Percentiles rank a stretch among this genome's conserved stretches.
Conservation (phyloP, 2,113 vertebrate species). For the Myanophis thanlyinensis region DNA sequence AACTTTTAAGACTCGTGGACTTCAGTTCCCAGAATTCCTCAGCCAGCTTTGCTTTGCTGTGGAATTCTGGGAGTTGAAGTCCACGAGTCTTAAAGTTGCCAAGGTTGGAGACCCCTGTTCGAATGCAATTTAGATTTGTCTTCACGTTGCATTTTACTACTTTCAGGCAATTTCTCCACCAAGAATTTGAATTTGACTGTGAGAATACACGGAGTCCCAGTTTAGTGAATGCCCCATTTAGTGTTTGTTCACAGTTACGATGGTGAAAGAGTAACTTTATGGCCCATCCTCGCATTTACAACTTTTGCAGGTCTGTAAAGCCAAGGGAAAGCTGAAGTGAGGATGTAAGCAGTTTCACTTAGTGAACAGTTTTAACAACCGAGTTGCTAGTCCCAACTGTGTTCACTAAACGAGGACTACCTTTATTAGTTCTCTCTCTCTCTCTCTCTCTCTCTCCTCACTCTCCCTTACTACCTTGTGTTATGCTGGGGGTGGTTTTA, state of each 20-base stretch:
- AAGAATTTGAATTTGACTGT: neutral
- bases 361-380: neutral
- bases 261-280: neutral
- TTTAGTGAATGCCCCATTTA: neutral
- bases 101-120: too few relatives aligned
- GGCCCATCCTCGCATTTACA: neutral
- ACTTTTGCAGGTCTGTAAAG: neutral
- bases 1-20: too few relatives aligned
- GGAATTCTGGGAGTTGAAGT: too few relatives aligned
- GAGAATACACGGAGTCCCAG: neutral
- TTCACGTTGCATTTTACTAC: neutral
- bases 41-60: too few relatives aligned
- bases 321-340: neutral
- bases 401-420: neutral
- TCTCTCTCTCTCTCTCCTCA: too few relatives aligned
- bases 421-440: neutral
- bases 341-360: neutral
- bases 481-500: neutral
- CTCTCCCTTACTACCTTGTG: neutral
- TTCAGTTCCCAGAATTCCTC: too few relatives aligned
- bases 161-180: neutral
- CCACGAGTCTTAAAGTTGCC: too few relatives aligned
- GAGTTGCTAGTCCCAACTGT: neutral
- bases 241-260: neutral
- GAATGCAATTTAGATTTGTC: neutral